Conservation (phyloP, 2,888 invertebrate genomes). For the Mamestra brassicae region DNA sequence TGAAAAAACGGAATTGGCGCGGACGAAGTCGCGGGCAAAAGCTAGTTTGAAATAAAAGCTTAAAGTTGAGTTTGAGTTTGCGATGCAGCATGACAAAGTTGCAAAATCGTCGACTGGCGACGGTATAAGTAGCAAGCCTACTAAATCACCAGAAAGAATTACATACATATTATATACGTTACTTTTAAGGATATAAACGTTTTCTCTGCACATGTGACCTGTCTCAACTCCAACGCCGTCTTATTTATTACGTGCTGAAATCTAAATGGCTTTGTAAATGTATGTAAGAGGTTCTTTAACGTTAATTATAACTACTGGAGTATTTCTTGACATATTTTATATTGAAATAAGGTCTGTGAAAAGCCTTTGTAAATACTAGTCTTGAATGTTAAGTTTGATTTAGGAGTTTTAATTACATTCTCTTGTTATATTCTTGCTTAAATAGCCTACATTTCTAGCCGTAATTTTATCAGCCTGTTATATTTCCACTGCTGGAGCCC, state of each 20-base stretch:
- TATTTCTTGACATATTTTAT: constrained; percentile 6
- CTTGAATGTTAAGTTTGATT: not conserved
- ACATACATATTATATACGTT: constrained; percentile 10
- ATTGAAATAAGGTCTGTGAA: constrained; percentile 3
- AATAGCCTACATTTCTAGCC: not conserved
- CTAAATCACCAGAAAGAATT: constrained; percentile 6
- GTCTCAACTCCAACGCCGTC: constrained; percentile 11
- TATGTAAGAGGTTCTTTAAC: constrained; percentile 16
- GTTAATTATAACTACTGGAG: constrained; percentile 1
- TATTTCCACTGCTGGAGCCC: not conserved
- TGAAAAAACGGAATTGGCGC: too few species aligned
- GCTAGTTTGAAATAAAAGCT: too few species aligned
- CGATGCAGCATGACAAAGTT: not conserved
- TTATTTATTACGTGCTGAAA: constrained; percentile 41
- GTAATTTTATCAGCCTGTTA: not conserved
- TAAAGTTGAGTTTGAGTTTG: not conserved
- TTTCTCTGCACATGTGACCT: constrained; percentile 18
- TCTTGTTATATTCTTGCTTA: constrained; percentile 3
- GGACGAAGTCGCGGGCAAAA: too few species aligned
- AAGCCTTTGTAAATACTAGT: constrained; percentile 1
- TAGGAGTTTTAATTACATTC: not conserved
- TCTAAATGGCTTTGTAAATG: constrained; percentile 30
- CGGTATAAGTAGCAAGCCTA: not conserved
- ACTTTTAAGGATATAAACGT: constrained; percentile 18
- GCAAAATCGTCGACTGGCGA: not conserved